Evolutionary conservation across 2,797 vertebrate species (phyloP).

Genomic region (Jordanella pulchra): DNA sequence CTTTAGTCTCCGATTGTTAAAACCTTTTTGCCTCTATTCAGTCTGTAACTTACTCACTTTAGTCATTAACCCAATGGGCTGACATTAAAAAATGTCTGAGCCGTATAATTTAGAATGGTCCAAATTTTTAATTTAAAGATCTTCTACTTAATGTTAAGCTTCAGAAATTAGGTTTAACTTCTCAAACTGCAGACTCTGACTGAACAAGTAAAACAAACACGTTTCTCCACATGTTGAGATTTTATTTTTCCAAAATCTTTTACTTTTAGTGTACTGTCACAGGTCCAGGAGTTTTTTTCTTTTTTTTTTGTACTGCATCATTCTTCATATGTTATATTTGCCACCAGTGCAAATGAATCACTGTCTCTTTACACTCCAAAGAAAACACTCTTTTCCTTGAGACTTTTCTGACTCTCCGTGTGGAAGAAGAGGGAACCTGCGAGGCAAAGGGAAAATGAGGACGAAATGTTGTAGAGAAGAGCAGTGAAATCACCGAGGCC

Average conservation of each 20-base stretch:
- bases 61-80: too few relatives aligned
- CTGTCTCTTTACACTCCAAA: constrained; percentile 18
- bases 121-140: background rate
- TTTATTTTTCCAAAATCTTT: constrained; percentile 23
- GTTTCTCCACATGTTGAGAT: background rate
- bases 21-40: background rate
- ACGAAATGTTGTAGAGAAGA: constrained; percentile 3
- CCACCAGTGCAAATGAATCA: constrained; percentile 35
- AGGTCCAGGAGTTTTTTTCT: constrained; percentile 41
- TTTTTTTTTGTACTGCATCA: constrained; percentile 1
- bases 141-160: background rate
- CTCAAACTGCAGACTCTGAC: background rate
- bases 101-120: background rate
- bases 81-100: too few relatives aligned
- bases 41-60: background rate
- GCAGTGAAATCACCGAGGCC: constrained; percentile 44
- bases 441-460: constrained; percentile 8
- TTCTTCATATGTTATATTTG: constrained; percentile 23
- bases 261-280: constrained; percentile 20
- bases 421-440: background rate
- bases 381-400: constrained; percentile 43
- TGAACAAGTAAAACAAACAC: background rate
- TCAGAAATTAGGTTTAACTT: background rate
- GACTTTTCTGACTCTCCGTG: constrained; percentile 36
- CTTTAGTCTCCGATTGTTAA: too few relatives aligned